These are phyloP conservation scores for Alethe castanea DNA, from an alignment of 2,113 vertebrate species.

Conservation along the genomic window DNA sequence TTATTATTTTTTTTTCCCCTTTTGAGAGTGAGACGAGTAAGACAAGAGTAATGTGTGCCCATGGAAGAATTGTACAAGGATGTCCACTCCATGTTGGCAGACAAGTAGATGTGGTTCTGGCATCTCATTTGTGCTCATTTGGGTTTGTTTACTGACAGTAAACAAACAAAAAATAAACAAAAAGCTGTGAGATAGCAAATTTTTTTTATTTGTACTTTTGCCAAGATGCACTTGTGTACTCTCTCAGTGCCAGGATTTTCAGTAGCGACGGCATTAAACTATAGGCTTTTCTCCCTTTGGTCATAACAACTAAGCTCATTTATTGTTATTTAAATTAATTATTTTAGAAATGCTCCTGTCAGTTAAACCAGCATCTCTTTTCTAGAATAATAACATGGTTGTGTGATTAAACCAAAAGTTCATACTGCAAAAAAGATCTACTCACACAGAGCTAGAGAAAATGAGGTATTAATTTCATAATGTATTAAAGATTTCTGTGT, in stretches of 20 bases:
- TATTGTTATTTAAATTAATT: background rate
- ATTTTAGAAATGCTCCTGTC: background rate
- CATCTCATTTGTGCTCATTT: background rate
- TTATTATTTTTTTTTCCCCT: rapidly evolving
- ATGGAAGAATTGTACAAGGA: background rate
- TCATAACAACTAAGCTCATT: background rate
- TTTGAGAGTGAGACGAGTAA: background rate
- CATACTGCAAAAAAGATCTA: background rate
- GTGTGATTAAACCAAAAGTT: background rate
- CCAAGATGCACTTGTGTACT: background rate
- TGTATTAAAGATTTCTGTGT: background rate
- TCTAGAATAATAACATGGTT: background rate
- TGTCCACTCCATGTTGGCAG: background rate
- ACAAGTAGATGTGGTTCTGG: background rate
- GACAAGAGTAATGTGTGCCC: background rate
- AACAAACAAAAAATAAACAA: background rate
- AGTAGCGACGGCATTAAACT: background rate
- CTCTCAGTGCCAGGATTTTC: background rate
- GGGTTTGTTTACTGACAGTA: background rate
- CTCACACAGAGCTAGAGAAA: background rate
- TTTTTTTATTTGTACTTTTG: background rate
- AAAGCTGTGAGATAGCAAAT: background rate
- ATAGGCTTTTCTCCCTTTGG: background rate
- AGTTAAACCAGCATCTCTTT: background rate
- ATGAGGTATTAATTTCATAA: background rate